phyloP scores from a whole-genome alignment of 2,888 invertebrate genomes.

The Toxonevra muliebris region DNA sequence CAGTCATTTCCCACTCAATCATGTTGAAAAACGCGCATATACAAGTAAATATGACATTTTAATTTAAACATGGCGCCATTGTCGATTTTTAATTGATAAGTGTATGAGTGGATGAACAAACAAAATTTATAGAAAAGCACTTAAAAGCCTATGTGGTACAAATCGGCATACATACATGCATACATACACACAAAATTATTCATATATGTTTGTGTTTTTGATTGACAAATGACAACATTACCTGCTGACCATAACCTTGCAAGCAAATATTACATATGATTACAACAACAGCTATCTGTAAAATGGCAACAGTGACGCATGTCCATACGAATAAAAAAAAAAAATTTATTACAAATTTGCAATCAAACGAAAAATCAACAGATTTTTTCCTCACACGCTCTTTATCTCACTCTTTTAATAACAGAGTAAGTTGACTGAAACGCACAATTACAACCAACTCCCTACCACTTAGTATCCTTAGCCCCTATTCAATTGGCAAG shows the following conservation, averaged over 20 bases:
- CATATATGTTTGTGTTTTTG: not conserved
- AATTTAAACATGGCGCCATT: conserved; percentile 1
- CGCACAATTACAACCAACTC: too few species aligned
- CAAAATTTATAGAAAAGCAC: not conserved
- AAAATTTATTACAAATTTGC: too few species aligned
- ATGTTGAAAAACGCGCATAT: not conserved
- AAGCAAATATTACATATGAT: not conserved
- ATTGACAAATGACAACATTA: not conserved
- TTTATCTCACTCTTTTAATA: too few species aligned
- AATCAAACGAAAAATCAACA: too few species aligned
- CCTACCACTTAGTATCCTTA: too few species aligned
- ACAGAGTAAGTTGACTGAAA: too few species aligned
- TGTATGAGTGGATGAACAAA: not conserved
- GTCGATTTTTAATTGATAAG: not conserved
- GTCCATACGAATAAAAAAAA: not conserved
- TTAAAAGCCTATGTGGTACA: not conserved
- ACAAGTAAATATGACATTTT: not conserved
- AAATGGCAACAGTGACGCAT: not conserved
- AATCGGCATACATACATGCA: not conserved
- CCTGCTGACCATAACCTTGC: conserved; percentile 19
- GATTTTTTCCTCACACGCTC: too few species aligned
- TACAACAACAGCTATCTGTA: not conserved
- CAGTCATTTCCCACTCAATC: too few species aligned
- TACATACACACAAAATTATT: not conserved
- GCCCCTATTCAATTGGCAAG: too few species aligned